Conservation (phyloP, 2,113 vertebrate genomes). For the Martes martes region DNA sequence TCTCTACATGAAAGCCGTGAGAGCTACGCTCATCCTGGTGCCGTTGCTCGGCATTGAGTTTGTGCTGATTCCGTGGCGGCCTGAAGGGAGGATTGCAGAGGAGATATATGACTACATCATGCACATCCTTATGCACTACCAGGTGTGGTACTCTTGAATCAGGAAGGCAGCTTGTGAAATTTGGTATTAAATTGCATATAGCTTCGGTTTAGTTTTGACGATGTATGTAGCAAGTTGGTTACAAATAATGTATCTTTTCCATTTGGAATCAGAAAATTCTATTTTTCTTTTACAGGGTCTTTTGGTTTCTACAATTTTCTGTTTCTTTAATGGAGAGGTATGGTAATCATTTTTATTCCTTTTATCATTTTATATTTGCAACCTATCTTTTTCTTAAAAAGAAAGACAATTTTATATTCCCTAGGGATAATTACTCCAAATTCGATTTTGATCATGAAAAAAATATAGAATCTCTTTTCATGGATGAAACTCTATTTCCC, state of each 20-base stretch:
- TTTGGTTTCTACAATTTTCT: conserved; percentile 98
- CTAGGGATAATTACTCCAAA: background rate
- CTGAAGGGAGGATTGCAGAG: conserved; percentile 88
- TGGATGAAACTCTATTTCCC: background rate
- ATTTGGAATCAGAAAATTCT: background rate
- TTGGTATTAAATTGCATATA: background rate
- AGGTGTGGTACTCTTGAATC: conserved; percentile 83
- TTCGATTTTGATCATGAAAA: background rate
- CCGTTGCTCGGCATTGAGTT: conserved; percentile 96
- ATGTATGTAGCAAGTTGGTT: background rate
- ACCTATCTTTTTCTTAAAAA: background rate
- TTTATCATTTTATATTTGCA: background rate
- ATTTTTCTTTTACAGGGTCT: conserved; percentile 89
- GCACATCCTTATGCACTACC: conserved; percentile 96
- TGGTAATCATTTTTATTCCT: conserved; percentile 40
- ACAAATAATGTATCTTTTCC: background rate
- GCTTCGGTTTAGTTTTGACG: background rate
- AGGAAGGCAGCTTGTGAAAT: background rate
- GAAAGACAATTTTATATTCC: background rate
- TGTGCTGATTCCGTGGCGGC: conserved; percentile 94
- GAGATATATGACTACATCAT: conserved; percentile 97
- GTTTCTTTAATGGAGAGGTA: conserved; percentile 99
- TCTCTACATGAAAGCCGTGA: conserved; percentile 98
- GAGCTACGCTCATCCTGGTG: conserved; percentile 96
- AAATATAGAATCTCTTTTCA: background rate